These are phyloP conservation scores for Mythimna pallens DNA, from an alignment of 2,888 invertebrate species.

Conservation along the genomic window DNA sequence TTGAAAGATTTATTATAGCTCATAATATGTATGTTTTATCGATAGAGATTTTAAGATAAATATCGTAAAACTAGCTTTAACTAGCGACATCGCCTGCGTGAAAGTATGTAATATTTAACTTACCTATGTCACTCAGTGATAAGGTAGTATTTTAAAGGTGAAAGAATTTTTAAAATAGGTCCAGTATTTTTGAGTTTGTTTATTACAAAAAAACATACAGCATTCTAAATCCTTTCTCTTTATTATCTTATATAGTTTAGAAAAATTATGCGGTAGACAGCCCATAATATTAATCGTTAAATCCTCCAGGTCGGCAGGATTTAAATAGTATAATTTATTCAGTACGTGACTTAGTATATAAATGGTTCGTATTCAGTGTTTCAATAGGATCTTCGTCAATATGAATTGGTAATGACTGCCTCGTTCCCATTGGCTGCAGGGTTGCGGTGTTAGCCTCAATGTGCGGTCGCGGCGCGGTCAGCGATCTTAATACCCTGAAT, in stretches of 20 bases:
- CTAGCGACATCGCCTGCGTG: no score
- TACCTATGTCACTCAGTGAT: no score
- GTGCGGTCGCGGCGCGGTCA: conserved; percentile 30
- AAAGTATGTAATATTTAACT: no score
- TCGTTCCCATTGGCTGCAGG: conserved; percentile 28
- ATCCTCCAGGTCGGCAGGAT: conserved; percentile 10
- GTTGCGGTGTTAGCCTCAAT: conserved; percentile 35
- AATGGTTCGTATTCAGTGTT: conserved; percentile 43
- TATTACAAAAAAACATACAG: no score
- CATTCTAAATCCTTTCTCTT: no score
- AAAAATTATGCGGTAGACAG: no score
- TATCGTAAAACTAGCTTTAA: neutral
- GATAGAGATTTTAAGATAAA: conserved; percentile 6
- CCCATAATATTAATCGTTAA: conserved; percentile 13
- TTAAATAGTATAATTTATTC: conserved; percentile 53
- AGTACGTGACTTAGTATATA: conserved; percentile 37
- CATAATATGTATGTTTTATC: neutral
- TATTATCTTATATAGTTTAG: no score
- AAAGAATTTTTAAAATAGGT: no score
- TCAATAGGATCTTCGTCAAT: conserved; percentile 49
- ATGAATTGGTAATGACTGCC: conserved; percentile 48
- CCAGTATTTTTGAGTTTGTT: no score
- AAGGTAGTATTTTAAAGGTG: no score
- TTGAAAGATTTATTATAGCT: neutral
- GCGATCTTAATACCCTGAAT: conserved; percentile 33